phyloP scores from a whole-genome alignment of 2,113 vertebrate genomes.

The Spheniscus mendiculus region DNA sequence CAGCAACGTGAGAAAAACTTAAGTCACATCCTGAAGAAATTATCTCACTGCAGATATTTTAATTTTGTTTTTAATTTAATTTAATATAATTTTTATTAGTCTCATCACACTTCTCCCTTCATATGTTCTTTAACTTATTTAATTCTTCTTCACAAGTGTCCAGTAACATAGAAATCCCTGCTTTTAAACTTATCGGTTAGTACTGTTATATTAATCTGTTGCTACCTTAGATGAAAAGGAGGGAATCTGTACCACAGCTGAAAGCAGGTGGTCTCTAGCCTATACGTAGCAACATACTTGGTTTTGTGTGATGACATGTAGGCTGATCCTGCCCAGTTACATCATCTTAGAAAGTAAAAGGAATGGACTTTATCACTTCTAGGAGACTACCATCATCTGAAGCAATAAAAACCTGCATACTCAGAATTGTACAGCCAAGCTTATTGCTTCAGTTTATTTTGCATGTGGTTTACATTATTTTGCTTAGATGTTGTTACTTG shows the following conservation, averaged over 20 bases:
- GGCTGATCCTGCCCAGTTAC: background rate
- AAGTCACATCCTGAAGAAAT: background rate
- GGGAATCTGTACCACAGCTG: background rate
- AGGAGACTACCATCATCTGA: background rate
- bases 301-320: background rate
- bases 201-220: background rate
- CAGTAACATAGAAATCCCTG: background rate
- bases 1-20: background rate
- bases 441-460: background rate
- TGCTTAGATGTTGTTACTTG: background rate
- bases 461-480: background rate
- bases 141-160: background rate
- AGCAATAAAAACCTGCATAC: background rate
- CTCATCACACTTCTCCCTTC: rapidly evolving
- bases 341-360: background rate
- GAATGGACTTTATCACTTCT: background rate
- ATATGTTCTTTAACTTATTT: background rate
- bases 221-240: background rate
- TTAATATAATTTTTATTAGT: background rate
- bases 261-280: background rate
- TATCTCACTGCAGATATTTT: background rate
- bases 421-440: rapidly evolving
- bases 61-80: background rate
- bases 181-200: rapidly evolving
- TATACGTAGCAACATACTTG: background rate